Conservation (phyloP, 92 coral and sea anemone species). For the Heliopora coerulea region DNA sequence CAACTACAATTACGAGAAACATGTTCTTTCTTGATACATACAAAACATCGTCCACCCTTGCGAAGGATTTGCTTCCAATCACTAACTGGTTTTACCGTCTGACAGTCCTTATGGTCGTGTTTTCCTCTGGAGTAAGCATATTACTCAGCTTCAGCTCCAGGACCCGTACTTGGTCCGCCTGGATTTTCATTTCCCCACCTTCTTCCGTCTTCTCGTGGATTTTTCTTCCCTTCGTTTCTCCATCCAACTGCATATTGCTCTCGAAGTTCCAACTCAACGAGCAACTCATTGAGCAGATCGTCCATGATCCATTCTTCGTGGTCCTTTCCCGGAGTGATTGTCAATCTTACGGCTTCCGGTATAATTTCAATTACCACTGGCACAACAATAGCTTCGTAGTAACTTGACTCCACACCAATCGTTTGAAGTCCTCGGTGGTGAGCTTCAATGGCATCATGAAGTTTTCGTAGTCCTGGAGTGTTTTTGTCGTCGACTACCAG, state of each 20-base stretch:
- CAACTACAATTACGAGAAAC: no score
- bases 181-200: conserved; percentile 2
- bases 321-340: conserved; percentile 43
- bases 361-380: conserved; percentile 41
- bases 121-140: neutral
- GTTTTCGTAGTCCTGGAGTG: conserved; percentile 10
- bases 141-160: neutral
- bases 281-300: conserved; percentile 36
- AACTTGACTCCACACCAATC: neutral
- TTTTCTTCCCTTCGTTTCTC: neutral
- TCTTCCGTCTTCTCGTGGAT: neutral
- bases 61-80: neutral
- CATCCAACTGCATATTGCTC: no score
- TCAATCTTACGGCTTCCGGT: conserved; percentile 32
- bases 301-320: conserved; percentile 43
- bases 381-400: conserved; percentile 50
- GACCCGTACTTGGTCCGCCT: neutral
- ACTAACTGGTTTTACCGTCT: neutral
- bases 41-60: conserved; percentile 3
- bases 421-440: conserved; percentile 44
- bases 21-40: no score
- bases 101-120: neutral
- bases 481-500: neutral
- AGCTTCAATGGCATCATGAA: conserved; percentile 36
- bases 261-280: conserved; percentile 37